phyloP scores from a whole-genome alignment of 2,113 vertebrate species.

The Geothlypis trichas region DNA sequence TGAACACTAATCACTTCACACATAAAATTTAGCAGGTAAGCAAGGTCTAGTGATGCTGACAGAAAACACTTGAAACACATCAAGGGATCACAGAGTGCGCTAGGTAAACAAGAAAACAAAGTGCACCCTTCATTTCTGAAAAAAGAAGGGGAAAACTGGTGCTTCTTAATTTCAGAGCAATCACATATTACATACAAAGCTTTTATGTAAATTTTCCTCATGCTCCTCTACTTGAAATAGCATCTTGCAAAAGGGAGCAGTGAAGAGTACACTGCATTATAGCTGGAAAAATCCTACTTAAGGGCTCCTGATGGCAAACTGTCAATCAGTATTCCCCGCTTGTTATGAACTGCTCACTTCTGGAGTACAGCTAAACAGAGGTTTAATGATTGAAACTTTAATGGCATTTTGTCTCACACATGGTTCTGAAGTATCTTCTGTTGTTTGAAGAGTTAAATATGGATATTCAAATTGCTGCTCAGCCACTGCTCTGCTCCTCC shows the following conservation, averaged over 20 bases:
- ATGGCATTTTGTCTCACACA: constrained; percentile 6
- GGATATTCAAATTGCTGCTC: constrained; percentile 30
- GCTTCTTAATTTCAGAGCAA: constrained; percentile 25
- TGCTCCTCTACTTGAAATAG: constrained; percentile 8
- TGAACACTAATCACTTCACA: not conserved
- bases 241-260: not conserved
- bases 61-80: not conserved
- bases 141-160: not conserved
- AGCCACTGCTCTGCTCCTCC: not conserved
- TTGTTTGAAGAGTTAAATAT: constrained; percentile 36
- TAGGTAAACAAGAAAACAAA: constrained; percentile 34
- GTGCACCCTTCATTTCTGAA: constrained; percentile 11
- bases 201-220: constrained; percentile 14
- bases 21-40: constrained; percentile 36
- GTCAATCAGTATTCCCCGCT: not conserved
- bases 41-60: not conserved
- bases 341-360: constrained; percentile 15
- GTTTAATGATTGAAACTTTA: constrained; percentile 14
- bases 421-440: constrained; percentile 5
- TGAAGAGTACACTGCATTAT: not conserved
- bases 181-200: not conserved
- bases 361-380: constrained; percentile 14
- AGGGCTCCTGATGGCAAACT: constrained; percentile 39
- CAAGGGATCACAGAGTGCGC: not conserved
- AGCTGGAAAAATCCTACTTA: constrained; percentile 37